Percentiles rank a stretch among this genome's conserved stretches.
These are phyloP conservation scores for Leucopsar rothschildi DNA, from an alignment of 2,113 vertebrate species.

Conservation along the genomic window DNA sequence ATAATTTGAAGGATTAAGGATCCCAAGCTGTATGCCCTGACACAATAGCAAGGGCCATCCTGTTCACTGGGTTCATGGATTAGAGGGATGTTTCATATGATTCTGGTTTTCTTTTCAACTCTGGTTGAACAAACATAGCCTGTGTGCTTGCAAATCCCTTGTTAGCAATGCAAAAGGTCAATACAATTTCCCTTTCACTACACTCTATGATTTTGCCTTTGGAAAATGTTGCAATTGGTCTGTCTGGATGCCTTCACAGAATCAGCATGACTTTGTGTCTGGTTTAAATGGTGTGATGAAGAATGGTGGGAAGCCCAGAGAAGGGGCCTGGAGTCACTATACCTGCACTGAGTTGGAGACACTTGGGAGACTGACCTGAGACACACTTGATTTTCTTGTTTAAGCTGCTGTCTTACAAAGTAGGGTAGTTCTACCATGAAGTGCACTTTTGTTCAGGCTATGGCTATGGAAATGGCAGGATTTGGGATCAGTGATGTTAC, in stretches of 20 bases:
- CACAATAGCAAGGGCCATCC: constrained; percentile 43
- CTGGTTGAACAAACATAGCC: constrained; percentile 46
- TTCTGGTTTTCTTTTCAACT: constrained; percentile 58
- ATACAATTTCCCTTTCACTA: constrained; percentile 50
- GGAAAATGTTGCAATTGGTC: constrained; percentile 45
- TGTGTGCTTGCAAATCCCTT: constrained; percentile 48
- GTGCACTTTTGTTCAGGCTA: not conserved
- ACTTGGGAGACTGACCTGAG: not conserved
- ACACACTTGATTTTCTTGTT: not conserved
- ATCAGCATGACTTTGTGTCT: constrained; percentile 38
- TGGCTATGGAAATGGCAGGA: not conserved
- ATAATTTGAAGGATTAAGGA: constrained; percentile 66
- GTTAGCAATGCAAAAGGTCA: constrained; percentile 36
- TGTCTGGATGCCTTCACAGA: constrained; percentile 52
- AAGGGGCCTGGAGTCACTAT: not conserved
- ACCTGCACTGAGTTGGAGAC: not conserved
- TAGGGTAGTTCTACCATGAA: not conserved
- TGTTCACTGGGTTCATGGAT: constrained; percentile 48
- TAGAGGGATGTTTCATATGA: constrained; percentile 60
- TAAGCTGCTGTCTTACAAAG: not conserved
- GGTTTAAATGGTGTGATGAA: not conserved
- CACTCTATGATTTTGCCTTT: constrained; percentile 30
- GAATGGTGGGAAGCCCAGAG: not conserved
- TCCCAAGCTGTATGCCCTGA: constrained; percentile 8
- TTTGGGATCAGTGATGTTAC: not conserved